Conservation (phyloP, 2,888 invertebrate species). For the Magallana nippona region DNA sequence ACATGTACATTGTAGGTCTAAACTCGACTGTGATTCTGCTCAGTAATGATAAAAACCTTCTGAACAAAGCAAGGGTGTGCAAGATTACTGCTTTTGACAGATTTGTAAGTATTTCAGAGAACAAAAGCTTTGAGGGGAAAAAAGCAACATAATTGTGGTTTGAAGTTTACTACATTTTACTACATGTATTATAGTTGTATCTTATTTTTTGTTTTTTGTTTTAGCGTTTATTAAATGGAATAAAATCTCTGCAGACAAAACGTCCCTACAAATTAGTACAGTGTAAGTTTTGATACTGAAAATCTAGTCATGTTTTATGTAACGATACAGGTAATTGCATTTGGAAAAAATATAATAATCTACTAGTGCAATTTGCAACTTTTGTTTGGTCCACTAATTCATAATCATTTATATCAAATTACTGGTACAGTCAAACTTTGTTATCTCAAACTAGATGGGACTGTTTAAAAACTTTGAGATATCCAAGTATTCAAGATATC, state of each 20-base stretch:
- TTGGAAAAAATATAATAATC: too few species aligned
- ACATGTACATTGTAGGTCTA: slow-evolving; percentile 57
- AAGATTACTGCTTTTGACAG: slow-evolving; percentile 58
- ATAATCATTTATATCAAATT: background rate
- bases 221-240: slow-evolving; percentile 10
- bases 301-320: too few species aligned
- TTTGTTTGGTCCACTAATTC: too few species aligned
- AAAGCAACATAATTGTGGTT: background rate
- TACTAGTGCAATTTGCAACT: too few species aligned
- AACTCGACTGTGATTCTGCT: slow-evolving; percentile 60
- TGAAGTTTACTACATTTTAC: too few species aligned
- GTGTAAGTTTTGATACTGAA: background rate
- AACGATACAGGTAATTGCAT: too few species aligned
- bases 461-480: too few species aligned
- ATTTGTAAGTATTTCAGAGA: slow-evolving; percentile 49
- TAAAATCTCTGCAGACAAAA: background rate
- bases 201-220: background rate
- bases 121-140: background rate
- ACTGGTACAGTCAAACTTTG: too few species aligned
- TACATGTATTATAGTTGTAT: too few species aligned
- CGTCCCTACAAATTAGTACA: background rate
- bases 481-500: too few species aligned
- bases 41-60: slow-evolving; percentile 68
- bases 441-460: too few species aligned
- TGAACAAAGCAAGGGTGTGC: slow-evolving; percentile 60